phyloP scores from a whole-genome alignment of 92 coral and sea anemone species.

The Parazoanthus atlanticus region DNA sequence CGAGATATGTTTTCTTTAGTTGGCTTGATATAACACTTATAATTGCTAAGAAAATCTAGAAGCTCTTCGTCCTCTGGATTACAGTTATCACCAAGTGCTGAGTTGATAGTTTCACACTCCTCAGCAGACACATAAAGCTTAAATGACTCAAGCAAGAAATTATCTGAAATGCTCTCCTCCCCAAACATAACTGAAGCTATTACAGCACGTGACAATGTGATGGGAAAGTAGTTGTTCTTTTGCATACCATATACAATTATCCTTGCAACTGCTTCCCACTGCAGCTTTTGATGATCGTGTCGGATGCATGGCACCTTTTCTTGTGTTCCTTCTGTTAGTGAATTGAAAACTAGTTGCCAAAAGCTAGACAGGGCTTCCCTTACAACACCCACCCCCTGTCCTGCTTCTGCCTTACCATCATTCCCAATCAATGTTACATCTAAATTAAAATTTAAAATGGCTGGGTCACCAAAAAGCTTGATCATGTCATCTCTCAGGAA shows the following conservation, averaged over 20 bases:
- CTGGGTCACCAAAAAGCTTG: slow-evolving; percentile 43
- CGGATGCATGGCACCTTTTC: slow-evolving; percentile 46
- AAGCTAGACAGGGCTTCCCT: slow-evolving; percentile 34
- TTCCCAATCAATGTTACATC: slow-evolving; percentile 47
- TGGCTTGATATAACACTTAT: slow-evolving; percentile 41
- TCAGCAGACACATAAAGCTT: slow-evolving; percentile 44
- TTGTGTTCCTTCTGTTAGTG: slow-evolving; percentile 39
- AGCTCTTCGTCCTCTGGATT: slow-evolving; percentile 42
- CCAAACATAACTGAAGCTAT: slow-evolving; percentile 38
- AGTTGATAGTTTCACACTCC: slow-evolving; percentile 37
- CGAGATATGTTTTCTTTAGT: slow-evolving; percentile 55
- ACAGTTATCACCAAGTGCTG: slow-evolving; percentile 35
- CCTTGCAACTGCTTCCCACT: slow-evolving; percentile 36
- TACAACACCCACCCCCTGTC: slow-evolving; percentile 39
- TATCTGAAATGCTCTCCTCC: slow-evolving; percentile 46
- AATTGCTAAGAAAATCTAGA: slow-evolving; percentile 38
- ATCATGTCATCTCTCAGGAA: slow-evolving; percentile 54
- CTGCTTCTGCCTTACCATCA: slow-evolving; percentile 39
- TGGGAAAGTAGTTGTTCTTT: slow-evolving; percentile 31
- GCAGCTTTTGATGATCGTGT: slow-evolving; percentile 37
- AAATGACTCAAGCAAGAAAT: slow-evolving; percentile 42
- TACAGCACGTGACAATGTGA: slow-evolving; percentile 40
- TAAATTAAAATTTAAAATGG: slow-evolving; percentile 39
- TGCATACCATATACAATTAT: slow-evolving; percentile 31
- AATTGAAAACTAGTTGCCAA: slow-evolving; percentile 35